Base-by-base conservation (phyloP, 2,797 vertebrate genomes). In the Sebastes wilsoni region DNA sequence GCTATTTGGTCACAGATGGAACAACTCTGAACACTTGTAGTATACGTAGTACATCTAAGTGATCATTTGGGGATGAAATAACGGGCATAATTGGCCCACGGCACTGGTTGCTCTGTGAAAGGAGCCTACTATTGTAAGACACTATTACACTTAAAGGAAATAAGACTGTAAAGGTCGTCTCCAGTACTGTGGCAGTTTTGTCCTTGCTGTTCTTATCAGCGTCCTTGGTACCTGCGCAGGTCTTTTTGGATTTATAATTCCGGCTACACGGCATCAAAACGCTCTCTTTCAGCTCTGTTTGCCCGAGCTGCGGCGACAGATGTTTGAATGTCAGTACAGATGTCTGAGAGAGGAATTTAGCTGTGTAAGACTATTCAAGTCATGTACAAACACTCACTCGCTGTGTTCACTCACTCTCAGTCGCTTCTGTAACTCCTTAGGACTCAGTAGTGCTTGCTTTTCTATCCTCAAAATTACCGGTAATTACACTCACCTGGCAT, bases 401-500 rank as follows among this genome's bases (percentile, higher is more conserved):
- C 68, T 18, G n/a, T 18, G 66, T 78, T 82, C 59, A 2, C 49
- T 65, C 72, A 5, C 52, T 64, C 61, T 3, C 42, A 71, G 67
- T 55, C 52, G 54, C 68, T 72, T 6, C 65, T 72, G 73, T 2
- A 67, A 66, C 59, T 82, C 22, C 54, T 42, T 5, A 38, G 52
- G 55, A 73, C 61, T 61, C 70, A 3, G 16, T 8, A 20, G 4
- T 49, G 67, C 61, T 52, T 74, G 55, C 18, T 46, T 78, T 74
- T 70, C 61, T 27, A 52, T 25, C 72, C 60, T 80, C 77, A 32
- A 74, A 86, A 88, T 91, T 86, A 77, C 38, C 4, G 18, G 32
- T 87, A 83, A 92, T 89, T 87, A 85, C 66, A 38, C 72, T 88
- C 88, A 91, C 84, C 86, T 88, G 85, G 61, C 77, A 64, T 83